Evolutionary conservation across 2,888 invertebrate species (phyloP).

Genomic region (Coenonympha glycerion): DNA sequence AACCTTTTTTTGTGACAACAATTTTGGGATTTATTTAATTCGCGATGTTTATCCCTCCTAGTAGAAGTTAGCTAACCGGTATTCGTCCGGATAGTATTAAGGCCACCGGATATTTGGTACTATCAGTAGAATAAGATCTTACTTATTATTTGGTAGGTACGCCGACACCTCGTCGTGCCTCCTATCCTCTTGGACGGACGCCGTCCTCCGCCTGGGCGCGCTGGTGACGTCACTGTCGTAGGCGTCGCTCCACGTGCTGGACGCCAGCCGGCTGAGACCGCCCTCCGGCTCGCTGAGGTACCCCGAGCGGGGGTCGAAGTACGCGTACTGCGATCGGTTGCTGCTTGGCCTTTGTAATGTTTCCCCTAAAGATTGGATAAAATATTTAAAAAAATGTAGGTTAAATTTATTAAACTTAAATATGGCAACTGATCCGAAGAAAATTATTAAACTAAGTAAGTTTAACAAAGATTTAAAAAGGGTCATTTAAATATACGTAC

Average conservation of each 20-base stretch:
- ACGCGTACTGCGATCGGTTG: conserved; percentile 69
- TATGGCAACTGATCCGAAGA: no score
- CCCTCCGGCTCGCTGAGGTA: conserved; percentile 72
- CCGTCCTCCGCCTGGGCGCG: conserved; percentile 59
- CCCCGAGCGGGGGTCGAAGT: conserved; percentile 71
- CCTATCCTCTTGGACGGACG: conserved; percentile 64
- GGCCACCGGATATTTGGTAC: no score
- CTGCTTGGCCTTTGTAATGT: conserved; percentile 52
- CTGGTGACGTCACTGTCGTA: conserved; percentile 67
- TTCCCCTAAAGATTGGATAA: conserved; percentile 44
- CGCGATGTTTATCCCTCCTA: no score
- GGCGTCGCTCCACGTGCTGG: conserved; percentile 62
- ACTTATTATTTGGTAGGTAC: conserved; percentile 64
- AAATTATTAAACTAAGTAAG: no score
- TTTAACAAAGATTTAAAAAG: no score
- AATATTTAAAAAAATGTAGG: no score
- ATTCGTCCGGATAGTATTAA: no score
- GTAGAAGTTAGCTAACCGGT: no score
- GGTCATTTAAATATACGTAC: no score
- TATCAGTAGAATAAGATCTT: conserved; percentile 35
- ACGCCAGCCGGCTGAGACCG: conserved; percentile 50
- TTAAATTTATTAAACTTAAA: no score
- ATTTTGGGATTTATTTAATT: no score
- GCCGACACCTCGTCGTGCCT: conserved; percentile 50
- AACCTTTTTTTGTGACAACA: no score